Evolutionary conservation across 37 sponge, comb jelly and placozoan genomes (phyloP).

Genomic region (Mnemiopsis leidyi): DNA sequence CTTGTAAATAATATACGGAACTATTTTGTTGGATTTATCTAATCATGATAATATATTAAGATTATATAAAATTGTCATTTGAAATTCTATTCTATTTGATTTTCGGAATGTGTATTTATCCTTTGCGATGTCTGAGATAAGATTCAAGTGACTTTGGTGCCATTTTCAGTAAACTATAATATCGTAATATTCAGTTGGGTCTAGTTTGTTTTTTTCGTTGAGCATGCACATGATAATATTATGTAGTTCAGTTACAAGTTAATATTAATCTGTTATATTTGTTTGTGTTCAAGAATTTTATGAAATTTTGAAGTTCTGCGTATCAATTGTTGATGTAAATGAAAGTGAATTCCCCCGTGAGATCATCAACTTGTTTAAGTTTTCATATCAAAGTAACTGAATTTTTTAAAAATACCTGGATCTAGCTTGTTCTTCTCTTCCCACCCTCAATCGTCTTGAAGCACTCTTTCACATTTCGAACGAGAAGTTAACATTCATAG

Average conservation of each 20-base stretch:
- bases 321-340: background rate
- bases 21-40: slow-evolving; percentile 29
- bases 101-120: background rate
- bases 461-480: too few species aligned
- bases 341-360: background rate
- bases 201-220: background rate
- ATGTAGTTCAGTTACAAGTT: slow-evolving; percentile 13
- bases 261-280: slow-evolving; percentile 20
- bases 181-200: background rate
- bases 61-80: background rate
- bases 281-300: slow-evolving; percentile 59
- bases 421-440: too few species aligned
- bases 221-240: slow-evolving; percentile 41
- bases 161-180: background rate
- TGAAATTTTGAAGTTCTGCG: background rate
- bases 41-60: background rate
- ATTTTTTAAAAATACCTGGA: too few species aligned
- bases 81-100: background rate
- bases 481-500: too few species aligned
- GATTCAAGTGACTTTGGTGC: background rate
- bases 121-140: background rate
- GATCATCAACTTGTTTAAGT: too few species aligned
- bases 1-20: background rate
- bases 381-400: too few species aligned
- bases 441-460: too few species aligned